Evolutionary conservation across 1,140 invertebrate genomes (phyloP).

Genomic region (Heliconius hermathena): DNA sequence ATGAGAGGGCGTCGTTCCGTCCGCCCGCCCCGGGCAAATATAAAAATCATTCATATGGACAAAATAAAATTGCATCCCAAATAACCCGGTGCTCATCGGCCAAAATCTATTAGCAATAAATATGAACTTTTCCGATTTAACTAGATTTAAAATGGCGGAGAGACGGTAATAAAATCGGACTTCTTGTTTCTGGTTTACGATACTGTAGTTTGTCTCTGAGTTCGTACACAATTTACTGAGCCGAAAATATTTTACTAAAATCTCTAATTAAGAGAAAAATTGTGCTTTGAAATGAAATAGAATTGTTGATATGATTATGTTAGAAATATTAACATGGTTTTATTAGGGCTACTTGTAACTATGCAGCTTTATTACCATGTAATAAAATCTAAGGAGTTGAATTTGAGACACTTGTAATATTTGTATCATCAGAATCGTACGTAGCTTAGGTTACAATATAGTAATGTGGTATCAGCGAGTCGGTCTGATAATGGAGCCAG

Average conservation of each 20-base stretch:
- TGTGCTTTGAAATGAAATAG: no score
- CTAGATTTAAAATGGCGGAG: slow-evolving; percentile 75
- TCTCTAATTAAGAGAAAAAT: neutral
- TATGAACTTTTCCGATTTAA: slow-evolving; percentile 81
- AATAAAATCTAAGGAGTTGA: no score
- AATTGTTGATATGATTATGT: no score
- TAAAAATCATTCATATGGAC: slow-evolving; percentile 81
- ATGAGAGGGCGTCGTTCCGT: slow-evolving; percentile 51
- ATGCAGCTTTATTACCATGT: no score
- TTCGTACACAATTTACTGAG: slow-evolving; percentile 1
- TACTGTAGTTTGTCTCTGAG: slow-evolving; percentile 57
- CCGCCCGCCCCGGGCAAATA: slow-evolving; percentile 65
- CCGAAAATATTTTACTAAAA: slow-evolving; percentile 10
- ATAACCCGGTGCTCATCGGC: slow-evolving; percentile 77
- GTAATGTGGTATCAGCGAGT: no score
- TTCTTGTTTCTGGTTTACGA: slow-evolving; percentile 65
- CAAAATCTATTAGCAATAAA: slow-evolving; percentile 82
- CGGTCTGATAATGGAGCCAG: no score
- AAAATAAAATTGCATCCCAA: slow-evolving; percentile 81
- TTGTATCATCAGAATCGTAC: no score
- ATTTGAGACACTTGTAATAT: no score
- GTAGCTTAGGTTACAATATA: no score
- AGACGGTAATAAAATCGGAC: slow-evolving; percentile 62
- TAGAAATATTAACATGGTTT: no score
- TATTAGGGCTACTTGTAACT: no score